Evolutionary conservation across 2,113 vertebrate genomes (phyloP).

Genomic region (Promerops cafer): DNA sequence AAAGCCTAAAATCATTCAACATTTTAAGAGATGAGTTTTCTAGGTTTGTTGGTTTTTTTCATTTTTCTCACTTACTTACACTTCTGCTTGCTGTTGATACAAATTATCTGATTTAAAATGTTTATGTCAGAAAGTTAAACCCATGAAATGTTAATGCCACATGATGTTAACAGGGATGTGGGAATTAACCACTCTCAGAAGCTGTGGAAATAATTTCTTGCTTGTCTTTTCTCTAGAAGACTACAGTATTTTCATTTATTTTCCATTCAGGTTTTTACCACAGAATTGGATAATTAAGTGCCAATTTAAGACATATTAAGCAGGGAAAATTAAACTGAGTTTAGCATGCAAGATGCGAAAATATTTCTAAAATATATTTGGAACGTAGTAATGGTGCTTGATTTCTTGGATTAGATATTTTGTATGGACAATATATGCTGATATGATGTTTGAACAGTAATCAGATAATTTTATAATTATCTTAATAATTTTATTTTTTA

Average conservation of each 20-base stretch:
- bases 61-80: neutral
- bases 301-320: neutral
- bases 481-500: neutral
- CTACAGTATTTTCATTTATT: neutral
- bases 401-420: neutral
- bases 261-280: neutral
- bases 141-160: neutral
- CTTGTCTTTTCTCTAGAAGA: neutral
- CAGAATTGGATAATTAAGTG: neutral
- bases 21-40: neutral
- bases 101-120: neutral
- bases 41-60: accelerated
- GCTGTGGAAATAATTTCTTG: neutral
- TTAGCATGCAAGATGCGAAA: neutral
- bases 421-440: neutral
- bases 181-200: neutral
- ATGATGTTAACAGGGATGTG: neutral
- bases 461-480: neutral
- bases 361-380: neutral
- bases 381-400: neutral
- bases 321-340: neutral
- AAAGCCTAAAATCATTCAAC: neutral
- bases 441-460: neutral
- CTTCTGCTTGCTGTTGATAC: neutral
- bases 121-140: neutral